Evolutionary conservation across 2,888 invertebrate genomes (phyloP), one percentile per base, ranked within the genome.

Genomic region (Lumbricus terrestris): DNA sequence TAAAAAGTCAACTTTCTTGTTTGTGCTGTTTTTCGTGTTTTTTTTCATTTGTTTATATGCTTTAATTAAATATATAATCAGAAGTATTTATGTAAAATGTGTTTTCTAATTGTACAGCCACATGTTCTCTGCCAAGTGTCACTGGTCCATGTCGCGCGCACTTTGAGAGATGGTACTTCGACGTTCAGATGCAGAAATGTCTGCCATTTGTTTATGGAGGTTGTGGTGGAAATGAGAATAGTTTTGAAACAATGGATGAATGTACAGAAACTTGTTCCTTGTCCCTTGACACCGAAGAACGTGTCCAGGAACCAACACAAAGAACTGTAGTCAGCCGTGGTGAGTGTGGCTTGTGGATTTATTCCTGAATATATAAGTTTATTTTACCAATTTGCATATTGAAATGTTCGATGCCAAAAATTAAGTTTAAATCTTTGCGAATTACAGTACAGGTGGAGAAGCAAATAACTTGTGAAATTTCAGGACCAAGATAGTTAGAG

Each of bases 211-310:
- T 95, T 2, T 98, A 97, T 94, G 97, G 97, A 88, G 98, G 98
- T 91, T 98, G 98, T 94, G 96, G 96, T 82, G 98, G 98, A 40
- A 97, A 97, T 93, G 97, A 97, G 90, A 98, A 98, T 95, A 96
- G 97, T 90, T 98, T 98, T 95, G 90, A 90, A 18, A 92, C 93
- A 16, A 90, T 90, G 40, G 92, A 90, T 16, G 93, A 93, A 40
- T 94, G 94, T 85, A 54, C 34, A 42, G 89, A 91, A 29, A 37
- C 42, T 13, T 91, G 91, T 90, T 54, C 33, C 2, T 37, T 47
- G 20, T 1, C 23, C 33, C 18, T 23, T 18, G 88, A 88, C 69
- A n/a, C 69, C 34, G 88, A 88, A 38, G 35, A 37, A 35, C 88
- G 23, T 33, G 34, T 29, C 35, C 37, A 37, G 15, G 38, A 88